Conservation (phyloP, 2,888 invertebrate species). For the Lasioglossum oenotherae region DNA sequence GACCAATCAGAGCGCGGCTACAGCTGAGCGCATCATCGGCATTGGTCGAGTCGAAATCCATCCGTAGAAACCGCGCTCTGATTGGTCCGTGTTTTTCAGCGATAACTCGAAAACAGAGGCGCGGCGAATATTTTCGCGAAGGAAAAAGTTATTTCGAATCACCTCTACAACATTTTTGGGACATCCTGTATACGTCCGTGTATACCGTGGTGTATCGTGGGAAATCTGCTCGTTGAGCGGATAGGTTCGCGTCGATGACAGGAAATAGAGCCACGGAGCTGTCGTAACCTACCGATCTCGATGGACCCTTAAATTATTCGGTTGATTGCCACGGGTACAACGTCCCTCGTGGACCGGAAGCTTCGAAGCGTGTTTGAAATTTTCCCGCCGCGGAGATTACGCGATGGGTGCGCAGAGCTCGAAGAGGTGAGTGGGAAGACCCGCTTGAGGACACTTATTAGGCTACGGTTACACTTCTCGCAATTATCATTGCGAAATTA, state of each 20-base stretch:
- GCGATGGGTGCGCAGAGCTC: slow-evolving; percentile 63
- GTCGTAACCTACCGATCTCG: slow-evolving; percentile 40
- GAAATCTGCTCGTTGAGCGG: slow-evolving; percentile 15
- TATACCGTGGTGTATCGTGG: background rate
- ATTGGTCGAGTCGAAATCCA: no score
- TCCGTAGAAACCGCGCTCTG: no score
- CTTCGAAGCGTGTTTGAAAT: background rate
- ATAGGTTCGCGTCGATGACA: slow-evolving; percentile 31
- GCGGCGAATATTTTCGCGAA: no score
- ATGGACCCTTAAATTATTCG: slow-evolving; percentile 51
- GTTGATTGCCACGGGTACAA: slow-evolving; percentile 17
- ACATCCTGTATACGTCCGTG: background rate
- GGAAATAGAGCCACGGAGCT: slow-evolving; percentile 5
- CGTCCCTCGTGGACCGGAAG: background rate
- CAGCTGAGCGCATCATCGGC: no score
- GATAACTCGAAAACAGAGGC: no score
- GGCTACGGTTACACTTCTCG: background rate
- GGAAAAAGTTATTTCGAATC: no score
- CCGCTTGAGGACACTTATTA: background rate
- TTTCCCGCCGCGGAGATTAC: background rate
- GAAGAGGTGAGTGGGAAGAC: slow-evolving; percentile 52
- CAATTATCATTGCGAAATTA: background rate
- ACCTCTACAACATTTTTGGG: background rate
- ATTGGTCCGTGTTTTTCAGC: no score
- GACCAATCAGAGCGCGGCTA: no score